phyloP scores from a whole-genome alignment of 2,113 vertebrate species.

The Heterotilapia buettikoferi region DNA sequence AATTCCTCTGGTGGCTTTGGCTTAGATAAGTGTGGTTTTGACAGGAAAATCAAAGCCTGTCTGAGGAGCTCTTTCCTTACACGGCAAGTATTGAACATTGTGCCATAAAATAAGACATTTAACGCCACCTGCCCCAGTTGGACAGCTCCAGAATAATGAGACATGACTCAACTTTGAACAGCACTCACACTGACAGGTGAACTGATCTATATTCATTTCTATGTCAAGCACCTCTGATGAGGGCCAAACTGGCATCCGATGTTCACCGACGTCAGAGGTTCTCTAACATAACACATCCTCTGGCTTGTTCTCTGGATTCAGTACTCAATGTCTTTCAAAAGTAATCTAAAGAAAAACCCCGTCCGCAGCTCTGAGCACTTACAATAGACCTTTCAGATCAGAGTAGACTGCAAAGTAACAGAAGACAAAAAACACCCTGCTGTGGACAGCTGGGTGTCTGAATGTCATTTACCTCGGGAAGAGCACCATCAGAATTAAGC shows the following conservation, averaged over 20 bases:
- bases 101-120: not conserved
- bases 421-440: not conserved
- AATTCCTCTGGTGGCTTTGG: not conserved
- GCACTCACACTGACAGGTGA: not conserved
- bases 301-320: not conserved
- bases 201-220: not conserved
- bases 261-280: not conserved
- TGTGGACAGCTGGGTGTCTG: not conserved
- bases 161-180: not conserved
- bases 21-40: not conserved
- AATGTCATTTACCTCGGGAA: not conserved
- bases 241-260: not conserved
- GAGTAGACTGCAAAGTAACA: not conserved
- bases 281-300: not conserved
- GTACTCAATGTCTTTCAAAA: not conserved
- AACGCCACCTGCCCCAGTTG: not conserved
- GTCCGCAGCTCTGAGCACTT: fast-evolving
- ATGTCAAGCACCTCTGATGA: not conserved
- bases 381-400: fast-evolving
- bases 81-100: not conserved
- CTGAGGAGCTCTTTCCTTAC: not conserved
- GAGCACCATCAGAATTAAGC: not conserved
- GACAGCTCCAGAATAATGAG: not conserved
- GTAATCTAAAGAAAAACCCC: not conserved
- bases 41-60: not conserved